phyloP scores from a whole-genome alignment of 2,797 vertebrate species.

The Erpetoichthys calabaricus region DNA sequence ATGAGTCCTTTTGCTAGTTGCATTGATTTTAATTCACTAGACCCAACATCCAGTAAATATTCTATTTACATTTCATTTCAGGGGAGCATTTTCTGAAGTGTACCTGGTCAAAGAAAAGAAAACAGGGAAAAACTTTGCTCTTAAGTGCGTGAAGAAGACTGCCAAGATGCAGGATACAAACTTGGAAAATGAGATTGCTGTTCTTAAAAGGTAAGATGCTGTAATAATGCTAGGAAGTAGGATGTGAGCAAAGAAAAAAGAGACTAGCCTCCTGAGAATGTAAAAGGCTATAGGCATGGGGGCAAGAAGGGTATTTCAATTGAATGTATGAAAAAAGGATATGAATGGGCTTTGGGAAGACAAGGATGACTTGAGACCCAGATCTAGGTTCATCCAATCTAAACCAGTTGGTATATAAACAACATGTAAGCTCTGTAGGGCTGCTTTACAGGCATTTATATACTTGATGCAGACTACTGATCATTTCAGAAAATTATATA shows the following conservation, averaged over 20 bases:
- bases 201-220: conserved; percentile 65
- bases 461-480: too few species aligned
- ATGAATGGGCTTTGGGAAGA: background rate
- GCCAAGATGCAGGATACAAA: conserved; percentile 71
- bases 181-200: conserved; percentile 83
- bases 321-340: background rate
- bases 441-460: too few species aligned
- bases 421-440: too few species aligned
- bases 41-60: too few species aligned
- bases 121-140: conserved; percentile 72
- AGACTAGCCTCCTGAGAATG: background rate
- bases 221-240: too few species aligned
- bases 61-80: conserved; percentile 23
- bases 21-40: too few species aligned
- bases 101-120: conserved; percentile 76
- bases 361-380: too few species aligned
- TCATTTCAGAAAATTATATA: too few species aligned
- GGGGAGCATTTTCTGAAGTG: conserved; percentile 86
- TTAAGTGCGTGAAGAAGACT: conserved; percentile 86
- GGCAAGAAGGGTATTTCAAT: background rate
- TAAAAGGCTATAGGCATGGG: background rate
- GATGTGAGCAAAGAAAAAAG: too few species aligned
- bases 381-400: too few species aligned
- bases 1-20: too few species aligned
- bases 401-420: too few species aligned